A percentile compares a stretch with the other conserved stretches of the same genome.
phyloP scores from a whole-genome alignment of 1,140 invertebrate species.

The Drosophila pachea region DNA sequence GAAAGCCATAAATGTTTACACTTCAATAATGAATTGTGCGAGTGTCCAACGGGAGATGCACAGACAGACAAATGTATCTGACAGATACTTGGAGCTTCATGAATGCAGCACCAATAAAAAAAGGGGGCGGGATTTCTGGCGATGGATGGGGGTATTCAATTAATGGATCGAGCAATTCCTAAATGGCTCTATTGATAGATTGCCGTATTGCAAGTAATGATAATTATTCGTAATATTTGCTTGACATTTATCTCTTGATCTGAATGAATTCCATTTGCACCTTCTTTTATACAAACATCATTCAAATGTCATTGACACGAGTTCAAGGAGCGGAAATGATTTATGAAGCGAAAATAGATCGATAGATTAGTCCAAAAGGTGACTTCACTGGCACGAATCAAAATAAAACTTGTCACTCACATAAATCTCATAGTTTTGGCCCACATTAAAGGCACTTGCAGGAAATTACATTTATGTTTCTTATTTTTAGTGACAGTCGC shows the following conservation, averaged over 20 bases:
- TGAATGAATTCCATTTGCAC: conserved; percentile 9
- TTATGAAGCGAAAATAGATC: conserved; percentile 24
- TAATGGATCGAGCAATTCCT: neutral
- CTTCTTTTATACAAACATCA: conserved; percentile 1
- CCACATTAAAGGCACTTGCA: conserved; percentile 29
- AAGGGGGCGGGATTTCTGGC: neutral
- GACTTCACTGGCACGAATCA: neutral
- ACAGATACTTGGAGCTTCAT: neutral
- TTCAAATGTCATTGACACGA: conserved; percentile 8
- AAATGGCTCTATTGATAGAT: neutral
- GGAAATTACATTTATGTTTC: conserved; percentile 61
- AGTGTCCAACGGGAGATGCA: neutral
- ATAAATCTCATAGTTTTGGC: conserved; percentile 7
- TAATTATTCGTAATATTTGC: too few species aligned
- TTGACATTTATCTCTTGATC: neutral
- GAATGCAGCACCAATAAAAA: too few species aligned
- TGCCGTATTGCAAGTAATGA: neutral
- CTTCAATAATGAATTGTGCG: conserved; percentile 3
- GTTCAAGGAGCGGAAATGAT: conserved; percentile 37
- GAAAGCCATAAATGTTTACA: conserved; percentile 5
- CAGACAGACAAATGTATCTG: neutral
- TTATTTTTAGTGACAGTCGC: conserved; percentile 60
- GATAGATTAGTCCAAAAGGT: conserved; percentile 3
- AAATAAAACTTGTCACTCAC: neutral
- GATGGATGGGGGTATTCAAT: too few species aligned